Evolutionary conservation across 2,888 invertebrate genomes (phyloP).

Genomic region (Dynastes hyllus): DNA sequence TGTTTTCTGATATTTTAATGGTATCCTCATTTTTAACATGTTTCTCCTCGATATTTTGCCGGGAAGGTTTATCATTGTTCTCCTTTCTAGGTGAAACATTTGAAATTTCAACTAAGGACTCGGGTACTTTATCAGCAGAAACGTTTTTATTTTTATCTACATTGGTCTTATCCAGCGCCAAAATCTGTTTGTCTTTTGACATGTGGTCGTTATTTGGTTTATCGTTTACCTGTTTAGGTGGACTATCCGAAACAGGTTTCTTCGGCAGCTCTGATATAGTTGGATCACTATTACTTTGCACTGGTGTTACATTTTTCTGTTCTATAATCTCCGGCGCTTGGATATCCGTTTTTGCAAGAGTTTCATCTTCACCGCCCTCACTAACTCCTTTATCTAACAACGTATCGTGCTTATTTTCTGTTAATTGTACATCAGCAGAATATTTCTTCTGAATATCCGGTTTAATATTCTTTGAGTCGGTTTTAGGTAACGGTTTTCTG

Average conservation of each 20-base stretch:
- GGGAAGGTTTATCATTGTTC: slow-evolving; percentile 19
- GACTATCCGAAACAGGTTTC: not conserved
- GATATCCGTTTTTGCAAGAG: slow-evolving; percentile 70
- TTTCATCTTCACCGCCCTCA: slow-evolving; percentile 65
- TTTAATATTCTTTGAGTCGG: slow-evolving; percentile 1
- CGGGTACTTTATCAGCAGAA: slow-evolving; percentile 36
- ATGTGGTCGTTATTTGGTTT: not conserved
- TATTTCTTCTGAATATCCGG: slow-evolving; percentile 18
- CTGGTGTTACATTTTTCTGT: slow-evolving; percentile 4
- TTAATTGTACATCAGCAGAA: not conserved
- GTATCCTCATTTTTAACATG: slow-evolving; percentile 45
- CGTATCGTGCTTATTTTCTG: slow-evolving; percentile 9
- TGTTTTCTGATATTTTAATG: slow-evolving; percentile 70
- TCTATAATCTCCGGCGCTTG: slow-evolving; percentile 48
- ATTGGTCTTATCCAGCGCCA: slow-evolving; percentile 9
- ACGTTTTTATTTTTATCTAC: slow-evolving; percentile 15
- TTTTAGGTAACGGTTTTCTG: slow-evolving; percentile 1
- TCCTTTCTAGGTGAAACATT: slow-evolving; percentile 41
- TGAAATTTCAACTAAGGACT: not conserved
- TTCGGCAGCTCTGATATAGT: not conserved
- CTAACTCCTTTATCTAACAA: slow-evolving; percentile 47
- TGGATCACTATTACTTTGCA: not conserved
- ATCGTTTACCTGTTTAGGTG: slow-evolving; percentile 2
- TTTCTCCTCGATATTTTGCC: slow-evolving; percentile 7
- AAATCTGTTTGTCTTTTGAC: slow-evolving; percentile 20